phyloP scores from a whole-genome alignment of 2,113 vertebrate species.

The Equus quagga region DNA sequence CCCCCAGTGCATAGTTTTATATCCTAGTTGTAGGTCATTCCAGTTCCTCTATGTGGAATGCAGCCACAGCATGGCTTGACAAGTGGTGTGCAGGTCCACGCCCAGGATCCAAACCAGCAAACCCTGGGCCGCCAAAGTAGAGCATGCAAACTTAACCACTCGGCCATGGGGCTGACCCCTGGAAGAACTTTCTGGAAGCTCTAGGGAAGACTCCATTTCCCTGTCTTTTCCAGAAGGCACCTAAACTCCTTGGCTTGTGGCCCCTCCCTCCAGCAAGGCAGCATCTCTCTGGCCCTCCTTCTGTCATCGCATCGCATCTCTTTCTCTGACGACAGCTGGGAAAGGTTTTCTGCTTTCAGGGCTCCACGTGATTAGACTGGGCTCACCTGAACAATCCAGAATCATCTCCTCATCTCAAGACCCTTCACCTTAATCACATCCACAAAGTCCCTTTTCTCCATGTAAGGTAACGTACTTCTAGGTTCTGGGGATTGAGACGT shows the following conservation, averaged over 20 bases:
- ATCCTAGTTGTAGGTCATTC: no score
- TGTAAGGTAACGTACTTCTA: not conserved
- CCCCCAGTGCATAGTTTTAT: no score
- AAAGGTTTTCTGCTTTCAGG: not conserved
- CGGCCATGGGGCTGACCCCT: not conserved
- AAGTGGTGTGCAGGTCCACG: rapidly evolving
- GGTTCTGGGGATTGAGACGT: not conserved
- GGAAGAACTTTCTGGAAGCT: not conserved
- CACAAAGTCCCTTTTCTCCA: not conserved
- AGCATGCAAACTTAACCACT: no score
- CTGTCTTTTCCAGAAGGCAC: not conserved
- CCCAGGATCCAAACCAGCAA: no score
- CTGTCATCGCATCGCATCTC: rapidly evolving
- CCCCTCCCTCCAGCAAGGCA: not conserved
- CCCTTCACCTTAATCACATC: not conserved
- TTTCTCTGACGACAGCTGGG: not conserved
- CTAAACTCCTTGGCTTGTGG: no score
- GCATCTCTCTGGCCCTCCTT: not conserved
- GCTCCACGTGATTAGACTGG: not conserved
- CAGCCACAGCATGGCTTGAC: no score
- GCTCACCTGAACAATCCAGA: not conserved
- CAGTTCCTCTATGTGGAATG: no score
- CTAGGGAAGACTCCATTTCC: not conserved
- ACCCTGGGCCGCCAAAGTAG: no score
- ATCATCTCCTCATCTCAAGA: not conserved